phyloP scores from a whole-genome alignment of 2,797 vertebrate genomes.

The Trachops cirrhosus region DNA sequence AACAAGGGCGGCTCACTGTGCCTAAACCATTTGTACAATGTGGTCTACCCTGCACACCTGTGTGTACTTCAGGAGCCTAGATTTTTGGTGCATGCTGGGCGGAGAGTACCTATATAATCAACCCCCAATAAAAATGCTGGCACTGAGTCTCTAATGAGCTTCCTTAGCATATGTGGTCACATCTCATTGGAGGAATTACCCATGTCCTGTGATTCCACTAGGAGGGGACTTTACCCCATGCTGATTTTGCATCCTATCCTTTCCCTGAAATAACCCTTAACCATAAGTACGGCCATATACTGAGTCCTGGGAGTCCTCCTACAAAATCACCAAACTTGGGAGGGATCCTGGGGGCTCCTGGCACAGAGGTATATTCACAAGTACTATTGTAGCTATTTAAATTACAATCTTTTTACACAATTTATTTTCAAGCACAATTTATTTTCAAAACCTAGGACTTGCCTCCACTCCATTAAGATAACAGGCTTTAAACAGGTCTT shows the following conservation, averaged over 20 bases:
- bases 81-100: not conserved
- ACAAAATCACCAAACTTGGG: not conserved
- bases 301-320: not conserved
- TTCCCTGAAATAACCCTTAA: not conserved
- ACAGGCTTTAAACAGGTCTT: not conserved
- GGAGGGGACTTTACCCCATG: not conserved
- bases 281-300: not conserved
- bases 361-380: not conserved
- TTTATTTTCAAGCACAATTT: not conserved
- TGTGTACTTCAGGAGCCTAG: not conserved
- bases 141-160: not conserved
- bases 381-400: not conserved
- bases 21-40: not conserved
- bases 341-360: not conserved
- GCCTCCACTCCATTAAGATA: not conserved
- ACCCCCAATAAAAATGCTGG: not conserved
- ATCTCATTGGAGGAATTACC: not conserved
- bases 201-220: not conserved
- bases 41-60: not conserved
- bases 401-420: not conserved
- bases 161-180: not conserved
- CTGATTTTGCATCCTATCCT: not conserved
- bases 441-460: conserved; percentile 45
- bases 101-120: not conserved
- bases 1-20: not conserved